These are phyloP conservation scores for Metopia argyrocephala DNA, from an alignment of 2,888 invertebrate species.

Conservation along the genomic window DNA sequence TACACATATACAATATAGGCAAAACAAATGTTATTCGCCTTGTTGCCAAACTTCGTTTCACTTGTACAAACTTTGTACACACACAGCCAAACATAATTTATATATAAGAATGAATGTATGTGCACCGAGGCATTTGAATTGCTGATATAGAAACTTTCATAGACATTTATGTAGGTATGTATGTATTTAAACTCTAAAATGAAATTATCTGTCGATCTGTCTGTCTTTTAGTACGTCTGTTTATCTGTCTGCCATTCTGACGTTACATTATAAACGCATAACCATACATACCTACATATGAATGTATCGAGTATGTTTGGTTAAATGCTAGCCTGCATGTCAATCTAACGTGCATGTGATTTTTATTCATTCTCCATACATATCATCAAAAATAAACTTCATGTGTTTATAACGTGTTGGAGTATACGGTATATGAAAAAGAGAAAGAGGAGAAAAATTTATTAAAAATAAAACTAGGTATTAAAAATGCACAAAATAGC, in stretches of 20 bases:
- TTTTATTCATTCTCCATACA: not conserved
- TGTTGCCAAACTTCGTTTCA: constrained; percentile 64
- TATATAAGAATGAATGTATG: too few relatives aligned
- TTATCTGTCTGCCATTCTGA: constrained; percentile 10
- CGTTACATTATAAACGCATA: not conserved
- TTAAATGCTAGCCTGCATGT: not conserved
- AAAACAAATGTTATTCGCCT: constrained; percentile 49
- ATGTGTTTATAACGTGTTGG: too few relatives aligned
- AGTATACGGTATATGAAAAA: too few relatives aligned
- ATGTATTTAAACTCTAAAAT: constrained; percentile 46
- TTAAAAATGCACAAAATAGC: too few relatives aligned
- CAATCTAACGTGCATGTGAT: not conserved
- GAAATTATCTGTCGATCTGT: constrained; percentile 24
- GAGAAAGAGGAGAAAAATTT: too few relatives aligned
- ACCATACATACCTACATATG: not conserved
- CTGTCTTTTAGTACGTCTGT: constrained; percentile 6
- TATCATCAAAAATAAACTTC: too few relatives aligned
- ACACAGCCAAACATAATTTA: constrained; percentile 35
- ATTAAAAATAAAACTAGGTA: too few relatives aligned
- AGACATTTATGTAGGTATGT: constrained; percentile 31
- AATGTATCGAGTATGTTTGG: not conserved
- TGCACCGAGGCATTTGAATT: not conserved
- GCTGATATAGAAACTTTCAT: constrained; percentile 24
- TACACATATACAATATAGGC: constrained; percentile 18
- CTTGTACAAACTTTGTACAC: constrained; percentile 54